A percentile compares a stretch with the other conserved stretches of the same genome.
Conservation (phyloP, 2,888 invertebrate genomes). For the Nomada goodeniana region DNA sequence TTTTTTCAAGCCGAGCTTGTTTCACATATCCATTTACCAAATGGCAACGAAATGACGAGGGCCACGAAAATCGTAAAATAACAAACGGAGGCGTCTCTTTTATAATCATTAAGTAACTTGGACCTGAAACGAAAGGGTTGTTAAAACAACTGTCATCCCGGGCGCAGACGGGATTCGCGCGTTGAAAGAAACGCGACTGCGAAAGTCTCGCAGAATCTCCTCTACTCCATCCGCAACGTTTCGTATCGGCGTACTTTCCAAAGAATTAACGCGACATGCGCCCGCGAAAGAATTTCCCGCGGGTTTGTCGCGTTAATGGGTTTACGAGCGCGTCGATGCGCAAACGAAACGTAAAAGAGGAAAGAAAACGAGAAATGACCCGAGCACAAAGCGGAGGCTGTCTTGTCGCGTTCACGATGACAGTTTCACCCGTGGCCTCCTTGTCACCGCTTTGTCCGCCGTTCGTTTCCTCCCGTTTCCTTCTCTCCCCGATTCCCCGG, state of each 20-base stretch:
- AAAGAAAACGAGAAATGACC: neutral
- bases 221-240: neutral
- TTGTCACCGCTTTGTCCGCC: conserved; percentile 40
- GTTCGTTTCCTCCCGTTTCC: conserved; percentile 3
- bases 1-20: no score
- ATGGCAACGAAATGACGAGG: no score
- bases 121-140: no score
- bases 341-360: neutral
- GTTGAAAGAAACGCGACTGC: no score
- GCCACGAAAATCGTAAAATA: no score
- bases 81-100: no score
- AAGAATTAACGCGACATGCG: neutral
- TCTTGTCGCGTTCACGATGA: conserved; percentile 47
- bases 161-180: no score
- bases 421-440: conserved; percentile 38
- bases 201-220: no score
- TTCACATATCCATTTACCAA: no score
- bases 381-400: conserved; percentile 14
- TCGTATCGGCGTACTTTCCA: neutral
- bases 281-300: conserved; percentile 16
- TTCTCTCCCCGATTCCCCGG: conserved; percentile 9
- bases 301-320: conserved; percentile 57
- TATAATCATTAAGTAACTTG: no score
- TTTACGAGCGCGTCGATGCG: conserved; percentile 45
- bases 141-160: no score